These are phyloP conservation scores for Calephelis virginiensis DNA, from an alignment of 1,140 invertebrate species.

Conservation along the genomic window DNA sequence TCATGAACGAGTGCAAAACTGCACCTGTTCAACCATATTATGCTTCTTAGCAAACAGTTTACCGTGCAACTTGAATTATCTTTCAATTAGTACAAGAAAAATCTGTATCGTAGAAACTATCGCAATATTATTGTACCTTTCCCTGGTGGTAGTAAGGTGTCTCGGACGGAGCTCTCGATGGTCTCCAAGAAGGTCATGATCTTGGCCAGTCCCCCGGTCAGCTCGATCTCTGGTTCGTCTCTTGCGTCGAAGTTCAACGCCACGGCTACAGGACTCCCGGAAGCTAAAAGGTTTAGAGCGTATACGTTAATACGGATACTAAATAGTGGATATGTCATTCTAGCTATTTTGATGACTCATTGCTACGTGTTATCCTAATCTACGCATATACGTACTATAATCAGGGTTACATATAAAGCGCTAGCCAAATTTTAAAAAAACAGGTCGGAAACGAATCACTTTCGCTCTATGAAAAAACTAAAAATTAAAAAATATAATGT, in stretches of 20 bases:
- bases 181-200: conserved; percentile 90
- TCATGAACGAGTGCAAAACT: conserved; percentile 91
- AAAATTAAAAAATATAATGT: too few species aligned
- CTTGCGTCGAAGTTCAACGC: conserved; percentile 88
- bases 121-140: conserved; percentile 41
- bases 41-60: too few species aligned
- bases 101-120: not conserved
- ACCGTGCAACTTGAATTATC: too few species aligned
- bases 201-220: conserved; percentile 82
- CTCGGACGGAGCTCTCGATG: conserved; percentile 85
- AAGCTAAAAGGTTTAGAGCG: conserved; percentile 27
- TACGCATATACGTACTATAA: too few species aligned
- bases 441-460: too few species aligned
- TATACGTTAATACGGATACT: not conserved
- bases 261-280: conserved; percentile 75
- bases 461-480: too few species aligned
- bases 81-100: too few species aligned
- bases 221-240: conserved; percentile 86
- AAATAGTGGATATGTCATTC: too few species aligned
- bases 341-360: too few species aligned
- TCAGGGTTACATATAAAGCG: too few species aligned
- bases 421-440: too few species aligned
- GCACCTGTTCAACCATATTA: conserved; percentile 72
- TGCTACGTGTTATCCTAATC: too few species aligned
- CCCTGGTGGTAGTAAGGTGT: conserved; percentile 59